phyloP scores from a whole-genome alignment of 2,797 vertebrate species.

The Takifugu ocellatus region DNA sequence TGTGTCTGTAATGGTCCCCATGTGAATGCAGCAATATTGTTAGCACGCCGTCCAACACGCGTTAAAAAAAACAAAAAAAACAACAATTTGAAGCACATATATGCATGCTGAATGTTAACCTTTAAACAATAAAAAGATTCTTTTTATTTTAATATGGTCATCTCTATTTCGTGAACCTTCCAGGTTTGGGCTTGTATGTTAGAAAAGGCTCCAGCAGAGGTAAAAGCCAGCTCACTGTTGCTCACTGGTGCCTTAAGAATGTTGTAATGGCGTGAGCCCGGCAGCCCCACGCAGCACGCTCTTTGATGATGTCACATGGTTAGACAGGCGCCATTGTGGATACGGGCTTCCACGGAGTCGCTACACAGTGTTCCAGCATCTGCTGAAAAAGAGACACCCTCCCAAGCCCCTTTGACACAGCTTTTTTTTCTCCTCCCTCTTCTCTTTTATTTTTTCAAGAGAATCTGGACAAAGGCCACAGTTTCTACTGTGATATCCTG shows the following conservation, averaged over 20 bases:
- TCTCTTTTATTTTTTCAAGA: slow-evolving; percentile 23
- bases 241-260: slow-evolving; percentile 69
- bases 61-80: not conserved
- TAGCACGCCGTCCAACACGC: slow-evolving; percentile 35
- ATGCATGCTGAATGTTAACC: slow-evolving; percentile 11
- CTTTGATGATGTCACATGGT: slow-evolving; percentile 79
- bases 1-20: slow-evolving; percentile 56
- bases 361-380: slow-evolving; percentile 77
- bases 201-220: slow-evolving; percentile 58
- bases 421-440: slow-evolving; percentile 14
- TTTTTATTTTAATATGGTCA: too few species aligned
- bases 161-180: slow-evolving; percentile 1
- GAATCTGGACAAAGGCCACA: slow-evolving; percentile 81
- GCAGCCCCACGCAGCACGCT: slow-evolving; percentile 65
- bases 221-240: slow-evolving; percentile 63
- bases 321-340: slow-evolving; percentile 76
- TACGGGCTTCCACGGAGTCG: slow-evolving; percentile 63
- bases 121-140: too few species aligned
- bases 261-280: slow-evolving; percentile 65
- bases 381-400: slow-evolving; percentile 78
- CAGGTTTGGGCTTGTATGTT: slow-evolving; percentile 49
- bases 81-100: not conserved
- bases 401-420: slow-evolving; percentile 76
- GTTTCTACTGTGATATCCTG: slow-evolving; percentile 84
- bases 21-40: slow-evolving; percentile 64